Conservation (phyloP, 2,888 invertebrate species). For the Tipula confusa region DNA sequence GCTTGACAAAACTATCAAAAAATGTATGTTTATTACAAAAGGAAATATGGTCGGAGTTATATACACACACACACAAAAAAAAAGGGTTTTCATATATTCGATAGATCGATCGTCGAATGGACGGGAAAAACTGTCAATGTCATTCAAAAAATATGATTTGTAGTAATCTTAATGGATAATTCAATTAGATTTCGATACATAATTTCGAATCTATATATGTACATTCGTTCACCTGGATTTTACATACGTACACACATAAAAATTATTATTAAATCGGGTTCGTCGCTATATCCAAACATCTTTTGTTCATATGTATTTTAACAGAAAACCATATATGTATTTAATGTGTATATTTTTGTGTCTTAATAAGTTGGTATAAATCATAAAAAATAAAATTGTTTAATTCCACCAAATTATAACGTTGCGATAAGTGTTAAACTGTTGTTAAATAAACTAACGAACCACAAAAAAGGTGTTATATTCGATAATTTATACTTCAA, state of each 20-base stretch:
- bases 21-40: conserved; percentile 7
- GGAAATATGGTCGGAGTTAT: neutral
- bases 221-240: neutral
- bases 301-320: neutral
- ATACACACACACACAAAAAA: no score
- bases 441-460: neutral
- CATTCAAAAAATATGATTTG: neutral
- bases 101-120: neutral
- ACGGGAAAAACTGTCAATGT: neutral
- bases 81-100: neutral
- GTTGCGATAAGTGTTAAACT: neutral
- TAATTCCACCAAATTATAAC: neutral
- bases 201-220: neutral
- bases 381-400: neutral
- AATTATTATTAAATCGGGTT: neutral
- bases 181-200: conserved; percentile 6
- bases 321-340: neutral
- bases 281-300: neutral
- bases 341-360: neutral
- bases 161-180: neutral
- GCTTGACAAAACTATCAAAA: neutral
- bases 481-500: neutral
- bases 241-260: neutral
- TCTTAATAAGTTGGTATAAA: neutral
- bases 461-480: neutral